A percentile compares a stretch with the other conserved stretches of the same genome.
Evolutionary conservation across 2,888 invertebrate genomes (phyloP).

Genomic region (Orthonevra nobilis): DNA sequence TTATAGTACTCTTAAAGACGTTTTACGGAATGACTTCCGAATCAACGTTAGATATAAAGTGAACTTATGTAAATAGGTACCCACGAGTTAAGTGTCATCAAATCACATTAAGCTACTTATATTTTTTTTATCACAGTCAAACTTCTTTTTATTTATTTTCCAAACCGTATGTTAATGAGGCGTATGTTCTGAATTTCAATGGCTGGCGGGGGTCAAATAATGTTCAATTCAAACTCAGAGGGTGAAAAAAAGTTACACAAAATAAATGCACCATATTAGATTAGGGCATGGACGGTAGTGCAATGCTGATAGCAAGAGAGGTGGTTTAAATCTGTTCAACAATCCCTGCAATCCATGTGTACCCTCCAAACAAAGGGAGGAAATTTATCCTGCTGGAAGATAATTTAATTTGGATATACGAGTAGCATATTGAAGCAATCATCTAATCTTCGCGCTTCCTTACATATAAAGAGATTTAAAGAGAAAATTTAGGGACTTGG

Average conservation of each 20-base stretch:
- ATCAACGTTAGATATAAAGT: no score
- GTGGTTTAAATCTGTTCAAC: slow-evolving; percentile 64
- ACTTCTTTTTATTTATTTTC: slow-evolving; percentile 20
- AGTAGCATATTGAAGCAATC: slow-evolving; percentile 80
- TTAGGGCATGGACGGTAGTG: slow-evolving; percentile 56
- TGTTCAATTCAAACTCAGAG: slow-evolving; percentile 55
- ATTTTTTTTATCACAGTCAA: not conserved
- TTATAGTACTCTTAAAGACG: not conserved
- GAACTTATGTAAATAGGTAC: no score
- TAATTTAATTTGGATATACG: slow-evolving; percentile 80
- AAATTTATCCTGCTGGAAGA: slow-evolving; percentile 77
- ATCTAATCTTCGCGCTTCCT: slow-evolving; percentile 80
- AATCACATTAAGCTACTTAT: slow-evolving; percentile 16
- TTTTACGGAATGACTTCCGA: no score
- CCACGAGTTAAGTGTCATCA: no score
- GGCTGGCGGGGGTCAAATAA: slow-evolving; percentile 71
- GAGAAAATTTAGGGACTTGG: slow-evolving; percentile 65
- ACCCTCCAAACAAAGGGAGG: slow-evolving; percentile 76
- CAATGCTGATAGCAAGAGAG: slow-evolving; percentile 49
- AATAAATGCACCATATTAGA: slow-evolving; percentile 63
- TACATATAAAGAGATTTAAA: slow-evolving; percentile 66
- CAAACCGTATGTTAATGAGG: slow-evolving; percentile 79
- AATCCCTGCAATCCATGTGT: slow-evolving; percentile 64
- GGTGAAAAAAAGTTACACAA: slow-evolving; percentile 40
- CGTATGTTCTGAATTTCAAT: slow-evolving; percentile 76